Conservation (phyloP, 2,797 vertebrate species). For the Trematomus bernacchii region DNA sequence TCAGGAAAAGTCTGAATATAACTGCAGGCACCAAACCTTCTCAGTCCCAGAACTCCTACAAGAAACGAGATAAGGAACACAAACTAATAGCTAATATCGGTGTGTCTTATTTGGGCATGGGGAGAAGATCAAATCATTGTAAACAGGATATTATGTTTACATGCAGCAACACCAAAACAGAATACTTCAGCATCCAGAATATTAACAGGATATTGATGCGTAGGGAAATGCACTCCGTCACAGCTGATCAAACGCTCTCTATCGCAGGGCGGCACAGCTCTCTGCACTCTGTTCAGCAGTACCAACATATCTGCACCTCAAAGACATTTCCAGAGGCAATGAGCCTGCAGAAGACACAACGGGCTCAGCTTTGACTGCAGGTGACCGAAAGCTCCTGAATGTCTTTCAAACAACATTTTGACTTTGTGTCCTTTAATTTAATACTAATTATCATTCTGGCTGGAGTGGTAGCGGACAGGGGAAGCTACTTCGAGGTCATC, state of each 20-base stretch:
- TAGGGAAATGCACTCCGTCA: constrained; percentile 40
- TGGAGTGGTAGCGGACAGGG: constrained; percentile 17
- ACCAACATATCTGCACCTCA: constrained; percentile 60
- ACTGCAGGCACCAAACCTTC: constrained; percentile 16
- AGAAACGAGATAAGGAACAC: constrained; percentile 54
- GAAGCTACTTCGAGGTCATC: constrained; percentile 13
- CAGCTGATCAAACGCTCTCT: constrained; percentile 61
- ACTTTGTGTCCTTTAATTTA: constrained; percentile 50
- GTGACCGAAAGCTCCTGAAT: constrained; percentile 38
- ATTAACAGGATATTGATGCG: constrained; percentile 83
- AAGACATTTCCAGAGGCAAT: constrained; percentile 75
- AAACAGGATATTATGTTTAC: constrained; percentile 79
- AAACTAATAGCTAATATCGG: constrained; percentile 25
- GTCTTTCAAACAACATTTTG: constrained; percentile 50
- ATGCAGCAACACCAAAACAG: constrained; percentile 52
- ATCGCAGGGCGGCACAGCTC: constrained; percentile 30
- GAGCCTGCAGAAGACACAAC: constrained; percentile 63
- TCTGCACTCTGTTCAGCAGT: constrained; percentile 42
- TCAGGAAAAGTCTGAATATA: constrained; percentile 30
- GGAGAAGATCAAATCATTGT: constrained; percentile 64
- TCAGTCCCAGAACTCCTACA: constrained; percentile 20
- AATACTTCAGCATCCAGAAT: constrained; percentile 61
- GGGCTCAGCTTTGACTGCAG: constrained; percentile 10
- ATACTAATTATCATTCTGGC: constrained; percentile 10
- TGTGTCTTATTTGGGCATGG: constrained; percentile 34